Evolutionary conservation across 2,888 invertebrate species (phyloP), one percentile per base, ranked within the genome.

Genomic region (Drosophila emarginata): DNA sequence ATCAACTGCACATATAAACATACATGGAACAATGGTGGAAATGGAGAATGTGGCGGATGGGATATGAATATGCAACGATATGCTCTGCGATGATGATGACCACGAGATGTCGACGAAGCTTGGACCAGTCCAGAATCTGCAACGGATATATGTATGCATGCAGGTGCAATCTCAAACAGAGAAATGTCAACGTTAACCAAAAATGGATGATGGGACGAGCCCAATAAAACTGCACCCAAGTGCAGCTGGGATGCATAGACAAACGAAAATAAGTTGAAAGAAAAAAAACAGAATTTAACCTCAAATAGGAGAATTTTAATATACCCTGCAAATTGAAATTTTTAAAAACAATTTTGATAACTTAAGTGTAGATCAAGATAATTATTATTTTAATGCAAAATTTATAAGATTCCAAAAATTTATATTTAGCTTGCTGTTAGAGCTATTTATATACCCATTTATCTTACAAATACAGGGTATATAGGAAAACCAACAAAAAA

Each of bases 81-180:
- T 63, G 73, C 65, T 45, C 11, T 45, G 45, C 68, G 57, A 61
- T 72, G 76, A 79, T 82, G 82, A 81, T 82, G 83, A 80, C 72
- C 68, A 71, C 79, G 72, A 68, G 40, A 72, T 72, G 71, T 61
- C 56, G 66, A 32, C 53, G 54, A 67, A 69, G 67, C 69, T 59
- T 45, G 53, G 50, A 45, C 23, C 52, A 36, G 12, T 28, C 28
- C 45, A 18, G 50, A 52, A 39, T 54, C 67, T 72, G 74, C 67
- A 74, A 69, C 70, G 80, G 78, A 78, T 69, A 79, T 75, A 79
- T 75, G 71, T 75, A 79, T 75, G 71, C 78, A 79, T 75, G 80
- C 82, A 82, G 84, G 81, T 84, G 81, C 78, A 81, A 84, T 84
- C 81, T 82, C 80, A 64, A 80, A 56, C 76, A 76, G 83, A 76